Evolutionary conservation across 2,113 vertebrate species (phyloP).

Genomic region (Chaetodon auriga): DNA sequence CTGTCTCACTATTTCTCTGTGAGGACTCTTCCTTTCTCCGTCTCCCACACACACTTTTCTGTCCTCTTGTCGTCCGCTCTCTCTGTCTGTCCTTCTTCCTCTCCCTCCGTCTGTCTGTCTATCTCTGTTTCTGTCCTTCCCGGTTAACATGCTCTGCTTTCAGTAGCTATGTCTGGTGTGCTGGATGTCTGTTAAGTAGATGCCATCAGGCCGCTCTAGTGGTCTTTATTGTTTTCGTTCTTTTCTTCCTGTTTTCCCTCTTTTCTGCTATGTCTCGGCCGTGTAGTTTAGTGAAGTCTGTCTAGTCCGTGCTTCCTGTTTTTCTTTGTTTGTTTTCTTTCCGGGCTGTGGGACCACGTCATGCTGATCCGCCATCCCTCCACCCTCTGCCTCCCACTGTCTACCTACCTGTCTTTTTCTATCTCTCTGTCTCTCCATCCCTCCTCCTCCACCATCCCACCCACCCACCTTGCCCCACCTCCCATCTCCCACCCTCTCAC

Average conservation of each 20-base stretch:
- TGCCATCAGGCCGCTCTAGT: slow-evolving; percentile 83
- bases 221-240: slow-evolving; percentile 86
- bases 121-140: slow-evolving; percentile 65
- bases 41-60: slow-evolving; percentile 53
- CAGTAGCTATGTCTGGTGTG: slow-evolving; percentile 82
- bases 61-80: slow-evolving; percentile 41
- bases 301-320: slow-evolving; percentile 77
- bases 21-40: slow-evolving; percentile 61
- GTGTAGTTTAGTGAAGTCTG: slow-evolving; percentile 80
- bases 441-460: slow-evolving; percentile 54
- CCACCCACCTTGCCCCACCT: slow-evolving; percentile 54
- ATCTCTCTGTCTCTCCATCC: slow-evolving; percentile 63
- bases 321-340: slow-evolving; percentile 73
- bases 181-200: slow-evolving; percentile 80
- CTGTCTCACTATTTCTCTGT: slow-evolving; percentile 63
- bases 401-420: slow-evolving; percentile 40
- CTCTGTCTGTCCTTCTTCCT: slow-evolving; percentile 46
- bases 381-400: slow-evolving; percentile 36
- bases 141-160: slow-evolving; percentile 77
- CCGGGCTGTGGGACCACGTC: slow-evolving; percentile 74
- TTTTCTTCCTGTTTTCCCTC: slow-evolving; percentile 64
- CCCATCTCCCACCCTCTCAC: slow-evolving; percentile 69
- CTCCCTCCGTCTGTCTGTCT: slow-evolving; percentile 54
- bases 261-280: slow-evolving; percentile 69
- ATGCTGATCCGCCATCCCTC: slow-evolving; percentile 67